phyloP scores from a whole-genome alignment of 64 coral and sea anemone species.

The Montipora sp. region DNA sequence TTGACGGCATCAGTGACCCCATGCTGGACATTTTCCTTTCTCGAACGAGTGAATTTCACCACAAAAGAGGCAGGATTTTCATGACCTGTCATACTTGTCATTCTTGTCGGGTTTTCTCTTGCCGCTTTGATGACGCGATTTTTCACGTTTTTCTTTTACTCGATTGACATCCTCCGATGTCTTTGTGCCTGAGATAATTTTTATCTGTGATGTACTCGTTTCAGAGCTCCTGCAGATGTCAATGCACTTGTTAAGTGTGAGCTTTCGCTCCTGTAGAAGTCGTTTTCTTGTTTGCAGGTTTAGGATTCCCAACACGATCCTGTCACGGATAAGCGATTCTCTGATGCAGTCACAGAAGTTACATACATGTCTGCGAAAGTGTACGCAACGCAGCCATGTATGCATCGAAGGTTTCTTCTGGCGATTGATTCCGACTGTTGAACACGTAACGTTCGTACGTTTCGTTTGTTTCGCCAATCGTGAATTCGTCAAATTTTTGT shows the following conservation, averaged over 20 bases:
- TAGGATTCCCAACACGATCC: too few relatives aligned
- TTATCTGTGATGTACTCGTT: not conserved
- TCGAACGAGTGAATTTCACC: not conserved
- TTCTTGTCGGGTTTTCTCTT: not conserved
- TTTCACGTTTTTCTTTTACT: not conserved
- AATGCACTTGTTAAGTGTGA: slow-evolving; percentile 6
- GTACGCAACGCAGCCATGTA: not conserved
- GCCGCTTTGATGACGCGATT: not conserved
- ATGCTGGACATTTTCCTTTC: not conserved
- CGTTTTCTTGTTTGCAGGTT: slow-evolving; percentile 8
- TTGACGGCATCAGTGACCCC: too few relatives aligned
- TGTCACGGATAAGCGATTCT: too few relatives aligned
- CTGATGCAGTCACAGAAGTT: not conserved
- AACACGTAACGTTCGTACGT: too few relatives aligned
- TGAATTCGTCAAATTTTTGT: too few relatives aligned
- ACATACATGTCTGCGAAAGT: not conserved
- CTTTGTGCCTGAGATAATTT: not conserved
- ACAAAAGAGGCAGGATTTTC: slow-evolving; percentile 11
- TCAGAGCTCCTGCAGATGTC: not conserved
- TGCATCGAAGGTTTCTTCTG: not conserved
- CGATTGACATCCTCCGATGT: not conserved
- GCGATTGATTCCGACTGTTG: too few relatives aligned
- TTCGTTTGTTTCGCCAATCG: too few relatives aligned
- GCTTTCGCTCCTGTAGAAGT: not conserved
- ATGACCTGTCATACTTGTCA: not conserved